Evolutionary conservation across 2,888 invertebrate species (phyloP), one percentile per base, ranked within the genome.

Genomic region (Tetragonisca angustula): DNA sequence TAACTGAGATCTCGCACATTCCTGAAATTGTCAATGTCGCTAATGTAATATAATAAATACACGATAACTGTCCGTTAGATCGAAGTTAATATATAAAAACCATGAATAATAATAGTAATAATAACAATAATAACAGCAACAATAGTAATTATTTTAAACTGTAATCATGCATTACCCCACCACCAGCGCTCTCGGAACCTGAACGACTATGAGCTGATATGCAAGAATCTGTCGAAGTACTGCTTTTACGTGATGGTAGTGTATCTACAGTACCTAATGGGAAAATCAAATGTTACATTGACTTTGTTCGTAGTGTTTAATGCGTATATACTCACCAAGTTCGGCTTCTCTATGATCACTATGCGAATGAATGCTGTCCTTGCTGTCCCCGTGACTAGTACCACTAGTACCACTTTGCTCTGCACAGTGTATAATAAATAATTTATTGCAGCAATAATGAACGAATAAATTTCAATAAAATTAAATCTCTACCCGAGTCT

Each of bases 191-290:
- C 75, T 95, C 95, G 62, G 95, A 95, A 32, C 95, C 95, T 3
- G 96, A 96, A 81, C 96, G 94, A 87, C 96, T 96, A 87, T 96
- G 96, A 56, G 95, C 95, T 6, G 96, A 96, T 56, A 96, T 93
- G 91, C 96, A 96, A 56, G 96, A 96, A 83, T 96, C 96, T 9
- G 96, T 96, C 0, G 96, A 96, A 64, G 96, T 96, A 87, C 96
- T 96, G 91, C 95, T 96, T 92, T 96, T 96, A 43, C 96, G 95
- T 43, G 96, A 96, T 21, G 95, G 95, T 82, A 95, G 90, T 56
- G 91, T 84, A 76, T 94, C 94, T 36, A 90, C 81, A 21, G 91
- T 89, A 71, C 91, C 92, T 93, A 81, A 75, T n/a, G 64, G 49
- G 6, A 43, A 69, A 68, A 52, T 72, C 15, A 73, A 50, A 49